Evolutionary conservation across 2,797 vertebrate genomes (phyloP).

Genomic region (Potorous gilbertii): DNA sequence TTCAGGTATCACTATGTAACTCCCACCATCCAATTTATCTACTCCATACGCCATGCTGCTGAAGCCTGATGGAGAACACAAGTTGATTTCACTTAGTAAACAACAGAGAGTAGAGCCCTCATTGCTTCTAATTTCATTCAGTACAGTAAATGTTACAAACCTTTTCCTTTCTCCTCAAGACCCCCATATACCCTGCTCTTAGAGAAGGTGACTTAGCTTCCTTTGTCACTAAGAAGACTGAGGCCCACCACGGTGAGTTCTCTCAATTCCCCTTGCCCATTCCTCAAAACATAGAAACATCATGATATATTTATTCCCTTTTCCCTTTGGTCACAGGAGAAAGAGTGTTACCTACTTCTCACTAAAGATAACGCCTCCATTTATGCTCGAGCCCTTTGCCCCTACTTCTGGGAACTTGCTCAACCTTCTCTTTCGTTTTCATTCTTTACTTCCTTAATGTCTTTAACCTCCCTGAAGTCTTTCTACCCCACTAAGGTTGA

Average conservation of each 20-base stretch:
- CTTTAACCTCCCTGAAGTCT: neutral
- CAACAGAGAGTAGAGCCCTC: neutral
- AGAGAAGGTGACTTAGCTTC: neutral
- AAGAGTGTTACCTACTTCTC: neutral
- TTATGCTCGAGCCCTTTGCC: neutral
- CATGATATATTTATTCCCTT: neutral
- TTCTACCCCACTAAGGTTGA: neutral
- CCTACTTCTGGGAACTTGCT: neutral
- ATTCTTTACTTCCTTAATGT: neutral
- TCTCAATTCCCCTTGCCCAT: neutral
- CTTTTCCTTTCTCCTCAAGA: neutral
- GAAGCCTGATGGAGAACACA: neutral
- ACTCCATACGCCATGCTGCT: neutral
- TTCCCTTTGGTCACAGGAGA: neutral
- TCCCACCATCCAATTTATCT: neutral
- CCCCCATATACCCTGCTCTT: neutral
- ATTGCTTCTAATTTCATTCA: neutral
- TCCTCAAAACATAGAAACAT: neutral
- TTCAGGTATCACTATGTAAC: neutral
- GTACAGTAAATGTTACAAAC: neutral
- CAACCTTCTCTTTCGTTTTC: neutral
- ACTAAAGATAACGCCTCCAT: neutral
- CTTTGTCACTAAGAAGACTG: neutral
- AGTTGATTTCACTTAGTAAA: neutral
- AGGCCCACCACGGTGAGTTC: neutral